Conservation (phyloP, 23 tunicate species). For the Botrylloides violaceus region DNA sequence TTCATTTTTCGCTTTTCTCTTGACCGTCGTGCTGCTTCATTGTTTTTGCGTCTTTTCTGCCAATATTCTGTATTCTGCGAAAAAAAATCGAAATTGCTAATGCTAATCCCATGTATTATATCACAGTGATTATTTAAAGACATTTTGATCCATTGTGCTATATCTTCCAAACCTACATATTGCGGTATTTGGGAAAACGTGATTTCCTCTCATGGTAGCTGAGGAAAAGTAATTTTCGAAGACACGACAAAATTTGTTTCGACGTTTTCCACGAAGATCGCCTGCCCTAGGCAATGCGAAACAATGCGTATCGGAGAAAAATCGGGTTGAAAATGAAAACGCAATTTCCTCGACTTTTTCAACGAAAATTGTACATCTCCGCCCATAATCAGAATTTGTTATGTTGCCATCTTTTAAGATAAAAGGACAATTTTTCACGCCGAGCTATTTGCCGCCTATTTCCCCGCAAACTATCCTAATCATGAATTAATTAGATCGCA, state of each 20-base stretch:
- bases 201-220: background rate
- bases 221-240: background rate
- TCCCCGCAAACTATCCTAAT: no score
- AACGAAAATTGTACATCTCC: background rate
- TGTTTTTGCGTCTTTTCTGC: conserved; percentile 68
- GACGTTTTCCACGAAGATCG: background rate
- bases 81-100: background rate
- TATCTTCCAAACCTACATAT: no score
- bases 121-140: no score
- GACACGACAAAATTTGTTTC: background rate
- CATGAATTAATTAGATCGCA: no score
- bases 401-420: no score
- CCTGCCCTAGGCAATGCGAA: background rate
- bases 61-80: conserved; percentile 54
- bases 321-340: background rate
- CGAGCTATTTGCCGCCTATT: no score
- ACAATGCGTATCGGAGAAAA: background rate
- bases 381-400: no score
- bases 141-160: no score
- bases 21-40: conserved; percentile 84
- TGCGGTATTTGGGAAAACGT: background rate
- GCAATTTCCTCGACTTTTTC: background rate
- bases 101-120: no score
- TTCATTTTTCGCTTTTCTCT: conserved; percentile 83
- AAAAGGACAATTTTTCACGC: no score